phyloP scores from a whole-genome alignment of 2,797 vertebrate genomes.

The Hippoglossus hippoglossus region DNA sequence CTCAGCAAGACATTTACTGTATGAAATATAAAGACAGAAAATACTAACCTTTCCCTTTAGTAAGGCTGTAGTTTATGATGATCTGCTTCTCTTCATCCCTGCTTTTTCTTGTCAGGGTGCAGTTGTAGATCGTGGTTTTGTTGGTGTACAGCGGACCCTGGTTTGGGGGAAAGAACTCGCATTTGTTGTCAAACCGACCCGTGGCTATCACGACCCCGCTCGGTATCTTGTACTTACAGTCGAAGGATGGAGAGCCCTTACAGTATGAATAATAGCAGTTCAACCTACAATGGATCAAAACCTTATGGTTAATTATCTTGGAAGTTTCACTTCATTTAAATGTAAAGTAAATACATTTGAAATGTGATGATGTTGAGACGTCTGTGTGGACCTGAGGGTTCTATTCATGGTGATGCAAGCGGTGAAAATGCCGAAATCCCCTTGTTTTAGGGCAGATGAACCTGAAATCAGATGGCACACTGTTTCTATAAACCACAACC shows the following conservation, averaged over 20 bases:
- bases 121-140: neutral
- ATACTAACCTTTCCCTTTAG: neutral
- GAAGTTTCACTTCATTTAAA: no score
- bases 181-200: neutral
- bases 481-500: neutral
- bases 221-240: conserved; percentile 15
- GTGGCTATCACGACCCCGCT: neutral
- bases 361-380: neutral
- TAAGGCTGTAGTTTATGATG: neutral
- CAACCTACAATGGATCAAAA: conserved; percentile 52
- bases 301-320: neutral
- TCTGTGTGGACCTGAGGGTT: conserved; percentile 31
- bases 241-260: accelerated
- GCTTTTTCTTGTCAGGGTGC: neutral
- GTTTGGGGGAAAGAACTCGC: neutral
- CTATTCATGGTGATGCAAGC: conserved; percentile 35
- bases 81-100: neutral
- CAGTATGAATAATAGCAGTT: conserved; percentile 43
- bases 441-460: conserved; percentile 33
- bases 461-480: conserved; percentile 46
- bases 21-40: no score
- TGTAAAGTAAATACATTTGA: neutral
- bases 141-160: neutral
- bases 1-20: no score
- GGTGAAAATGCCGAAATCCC: conserved; percentile 57